Base-by-base conservation (phyloP, 2,113 vertebrate genomes). In the Herpetotheres cachinnans region DNA sequence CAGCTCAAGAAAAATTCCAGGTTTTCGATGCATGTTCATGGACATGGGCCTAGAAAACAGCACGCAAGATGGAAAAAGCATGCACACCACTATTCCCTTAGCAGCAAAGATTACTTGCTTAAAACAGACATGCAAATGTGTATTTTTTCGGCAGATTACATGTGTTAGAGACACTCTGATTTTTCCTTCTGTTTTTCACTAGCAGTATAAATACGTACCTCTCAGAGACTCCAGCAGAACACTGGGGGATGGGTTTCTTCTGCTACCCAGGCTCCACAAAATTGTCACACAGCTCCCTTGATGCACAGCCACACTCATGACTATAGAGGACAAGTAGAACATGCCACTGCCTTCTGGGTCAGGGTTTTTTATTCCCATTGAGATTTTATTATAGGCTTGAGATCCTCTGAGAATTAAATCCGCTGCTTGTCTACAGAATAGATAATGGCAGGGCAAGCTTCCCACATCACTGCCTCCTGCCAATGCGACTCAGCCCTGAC, bases 401-500 rank as follows among this genome's bases (percentile, higher is more conserved):
- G 76, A 90, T 94, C 67, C 67, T 76, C 84, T 66, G 84, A 82
- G 96, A 96, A 90, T 95, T 92, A 95, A 97, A 95, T 94, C 87
- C 6, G 3, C 76, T 83, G 83, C 66, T 86, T 80, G 82, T 81
- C 89, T 90, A 55, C 63, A 70, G 94, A 94, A 95, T n/a, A 96
- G 95, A 93, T 95, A 95, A 95, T 86, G 79, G 94, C 82, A 95
- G 73, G 95, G 81, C 85, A 95, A 78, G 82, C 89, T 94, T 95
- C 94, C 94, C 95, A 96, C 67, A 96, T 70, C 79, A 46, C 78
- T 80, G 82, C 90, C 91, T 96, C 76, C 82, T 93, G 93, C 93
- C 92, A 95, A 19, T 70, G 34, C 3, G 0, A 90, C 87, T 96
- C 91, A 92, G 93, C 66, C 49, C 89, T 95, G 96, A 93, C 91